These are phyloP conservation scores for Pocillopora damicornis DNA, from an alignment of 64 coral and sea anemone species.

Conservation along the genomic window DNA sequence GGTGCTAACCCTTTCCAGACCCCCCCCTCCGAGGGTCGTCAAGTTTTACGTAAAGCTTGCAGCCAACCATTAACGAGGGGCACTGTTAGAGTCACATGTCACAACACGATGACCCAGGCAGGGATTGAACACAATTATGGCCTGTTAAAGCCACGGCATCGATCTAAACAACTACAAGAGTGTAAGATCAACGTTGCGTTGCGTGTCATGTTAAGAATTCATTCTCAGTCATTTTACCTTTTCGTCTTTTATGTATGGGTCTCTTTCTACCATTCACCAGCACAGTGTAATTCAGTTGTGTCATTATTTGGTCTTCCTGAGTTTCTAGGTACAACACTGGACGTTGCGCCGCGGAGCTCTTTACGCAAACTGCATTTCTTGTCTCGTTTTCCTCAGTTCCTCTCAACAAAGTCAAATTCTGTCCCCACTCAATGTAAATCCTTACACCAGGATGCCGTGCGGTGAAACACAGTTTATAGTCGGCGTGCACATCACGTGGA, in stretches of 20 bases:
- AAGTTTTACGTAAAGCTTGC: too few species aligned
- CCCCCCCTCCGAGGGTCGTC: too few species aligned
- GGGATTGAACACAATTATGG: too few species aligned
- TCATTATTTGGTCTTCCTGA: constrained; percentile 16
- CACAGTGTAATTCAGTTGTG: constrained; percentile 33
- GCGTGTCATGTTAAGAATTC: neutral
- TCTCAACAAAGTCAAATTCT: neutral
- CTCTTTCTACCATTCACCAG: constrained; percentile 21
- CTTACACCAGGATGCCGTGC: constrained; percentile 13
- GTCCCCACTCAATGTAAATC: neutral
- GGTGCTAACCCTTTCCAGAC: too few species aligned
- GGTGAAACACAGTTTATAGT: constrained; percentile 30
- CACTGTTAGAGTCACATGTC: too few species aligned
- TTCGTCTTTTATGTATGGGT: neutral
- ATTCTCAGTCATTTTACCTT: neutral
- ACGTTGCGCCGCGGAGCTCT: neutral
- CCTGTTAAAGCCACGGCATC: too few species aligned
- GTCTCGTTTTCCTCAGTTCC: neutral
- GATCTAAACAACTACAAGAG: too few species aligned
- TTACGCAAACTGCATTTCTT: constrained; percentile 27
- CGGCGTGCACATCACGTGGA: constrained; percentile 6
- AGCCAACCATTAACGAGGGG: too few species aligned
- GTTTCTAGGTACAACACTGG: constrained; percentile 29
- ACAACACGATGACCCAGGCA: too few species aligned
- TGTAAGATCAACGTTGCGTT: neutral